Evolutionary conservation across 1,140 invertebrate species (phyloP).

Genomic region (Orius insidiosus): DNA sequence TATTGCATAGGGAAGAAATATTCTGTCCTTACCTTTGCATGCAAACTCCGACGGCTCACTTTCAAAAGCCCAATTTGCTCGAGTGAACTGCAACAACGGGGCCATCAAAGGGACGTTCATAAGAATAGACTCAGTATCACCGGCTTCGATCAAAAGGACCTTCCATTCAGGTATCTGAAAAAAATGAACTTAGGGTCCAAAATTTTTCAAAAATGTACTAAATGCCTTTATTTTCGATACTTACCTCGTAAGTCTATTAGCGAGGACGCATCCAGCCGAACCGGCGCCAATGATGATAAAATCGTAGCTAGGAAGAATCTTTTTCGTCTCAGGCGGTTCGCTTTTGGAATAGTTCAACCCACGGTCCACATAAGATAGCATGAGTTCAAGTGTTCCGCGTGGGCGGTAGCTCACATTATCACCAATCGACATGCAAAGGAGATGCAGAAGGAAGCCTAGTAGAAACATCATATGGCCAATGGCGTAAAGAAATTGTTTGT

Average conservation of each 20-base stretch:
- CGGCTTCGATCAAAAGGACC: constrained; percentile 38
- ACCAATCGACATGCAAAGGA: too few species aligned
- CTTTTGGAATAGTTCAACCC: background rate
- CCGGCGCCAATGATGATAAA: constrained; percentile 83
- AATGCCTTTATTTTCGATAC: background rate
- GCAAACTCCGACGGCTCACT: constrained; percentile 42
- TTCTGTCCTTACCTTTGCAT: constrained; percentile 30
- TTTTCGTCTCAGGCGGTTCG: background rate
- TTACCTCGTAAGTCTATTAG: constrained; percentile 59
- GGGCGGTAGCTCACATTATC: too few species aligned
- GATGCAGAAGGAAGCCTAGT: too few species aligned
- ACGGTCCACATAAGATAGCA: too few species aligned
- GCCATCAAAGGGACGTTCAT: constrained; percentile 45
- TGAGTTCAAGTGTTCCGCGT: too few species aligned
- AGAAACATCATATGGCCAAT: too few species aligned
- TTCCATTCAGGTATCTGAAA: constrained; percentile 22
- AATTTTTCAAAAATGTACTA: too few species aligned
- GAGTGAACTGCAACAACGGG: constrained; percentile 32
- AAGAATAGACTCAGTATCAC: constrained; percentile 46
- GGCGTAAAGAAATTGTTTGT: too few species aligned
- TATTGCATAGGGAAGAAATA: background rate
- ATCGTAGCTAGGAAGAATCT: constrained; percentile 39
- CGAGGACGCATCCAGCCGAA: constrained; percentile 74
- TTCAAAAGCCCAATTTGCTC: constrained; percentile 48
- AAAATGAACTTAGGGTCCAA: too few species aligned